These are phyloP conservation scores for Bombus affinis DNA, from an alignment of 1,140 invertebrate species.

Conservation along the genomic window DNA sequence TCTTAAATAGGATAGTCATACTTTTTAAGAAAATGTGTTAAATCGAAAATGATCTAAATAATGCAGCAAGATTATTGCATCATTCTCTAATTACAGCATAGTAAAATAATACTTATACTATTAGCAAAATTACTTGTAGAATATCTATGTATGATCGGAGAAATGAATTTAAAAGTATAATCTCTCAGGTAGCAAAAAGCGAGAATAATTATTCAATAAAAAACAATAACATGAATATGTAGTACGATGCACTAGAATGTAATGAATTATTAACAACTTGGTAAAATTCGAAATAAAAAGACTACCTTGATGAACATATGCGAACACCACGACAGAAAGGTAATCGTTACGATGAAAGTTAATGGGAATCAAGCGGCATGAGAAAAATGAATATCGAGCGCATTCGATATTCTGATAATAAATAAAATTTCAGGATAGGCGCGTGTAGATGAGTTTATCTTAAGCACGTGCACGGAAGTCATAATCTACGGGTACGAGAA, in stretches of 20 bases:
- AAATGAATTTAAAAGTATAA: not conserved
- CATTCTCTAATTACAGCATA: not conserved
- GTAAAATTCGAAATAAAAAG: not conserved
- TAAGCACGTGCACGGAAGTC: constrained; percentile 56
- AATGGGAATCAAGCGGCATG: not conserved
- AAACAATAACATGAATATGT: not conserved
- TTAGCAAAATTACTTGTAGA: not conserved
- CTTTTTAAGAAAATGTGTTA: too few species aligned
- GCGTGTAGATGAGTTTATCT: constrained; percentile 33
- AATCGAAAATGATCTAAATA: too few species aligned
- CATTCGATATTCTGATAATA: constrained; percentile 22
- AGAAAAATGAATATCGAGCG: not conserved
- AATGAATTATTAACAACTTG: not conserved
- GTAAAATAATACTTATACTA: not conserved
- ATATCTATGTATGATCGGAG: not conserved
- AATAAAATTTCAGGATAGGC: constrained; percentile 4
- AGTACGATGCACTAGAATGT: not conserved
- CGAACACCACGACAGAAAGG: not conserved
- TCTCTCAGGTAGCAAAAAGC: not conserved
- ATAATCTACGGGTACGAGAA: constrained; percentile 32
- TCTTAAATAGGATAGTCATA: not conserved
- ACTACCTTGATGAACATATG: too few species aligned
- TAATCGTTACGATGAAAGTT: not conserved
- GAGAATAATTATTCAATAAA: not conserved
- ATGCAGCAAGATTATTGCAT: too few species aligned